A percentile compares a stretch with the other conserved stretches of the same genome.
Evolutionary conservation across 2,888 invertebrate genomes (phyloP).

Genomic region (Agrotis segetum): DNA sequence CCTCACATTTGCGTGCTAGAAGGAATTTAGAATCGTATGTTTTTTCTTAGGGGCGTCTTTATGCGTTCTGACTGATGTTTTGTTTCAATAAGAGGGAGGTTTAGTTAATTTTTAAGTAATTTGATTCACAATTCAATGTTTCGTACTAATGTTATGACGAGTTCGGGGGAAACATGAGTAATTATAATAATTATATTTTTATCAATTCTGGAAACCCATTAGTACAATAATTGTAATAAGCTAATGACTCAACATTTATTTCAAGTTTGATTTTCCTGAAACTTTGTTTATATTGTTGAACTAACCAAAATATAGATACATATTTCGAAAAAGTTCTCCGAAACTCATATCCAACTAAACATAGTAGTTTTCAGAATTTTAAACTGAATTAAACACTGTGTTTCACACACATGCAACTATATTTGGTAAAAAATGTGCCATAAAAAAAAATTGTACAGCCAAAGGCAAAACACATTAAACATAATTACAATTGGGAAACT

Average conservation of each 20-base stretch:
- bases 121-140: neutral
- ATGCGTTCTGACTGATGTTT: conserved; percentile 31
- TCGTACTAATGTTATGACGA: neutral
- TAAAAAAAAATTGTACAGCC: too few species aligned
- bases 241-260: neutral
- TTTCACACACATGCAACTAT: conserved; percentile 30
- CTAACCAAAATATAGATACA: neutral
- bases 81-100: conserved; percentile 3
- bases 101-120: neutral
- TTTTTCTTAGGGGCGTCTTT: conserved; percentile 42
- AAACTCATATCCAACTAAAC: conserved; percentile 6
- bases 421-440: neutral
- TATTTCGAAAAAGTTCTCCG: conserved; percentile 6
- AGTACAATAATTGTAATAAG: neutral
- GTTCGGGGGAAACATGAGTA: neutral
- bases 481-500: too few species aligned
- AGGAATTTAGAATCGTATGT: conserved; percentile 67
- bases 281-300: neutral
- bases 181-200: neutral
- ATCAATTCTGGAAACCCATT: neutral
- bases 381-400: conserved; percentile 7
- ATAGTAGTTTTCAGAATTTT: conserved; percentile 28
- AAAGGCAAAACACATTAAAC: too few species aligned
- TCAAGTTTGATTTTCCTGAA: neutral
- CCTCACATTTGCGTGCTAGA: conserved; percentile 71